Base-by-base conservation (phyloP, 2,113 vertebrate genomes). In the Ptychochromis oligacanthus region DNA sequence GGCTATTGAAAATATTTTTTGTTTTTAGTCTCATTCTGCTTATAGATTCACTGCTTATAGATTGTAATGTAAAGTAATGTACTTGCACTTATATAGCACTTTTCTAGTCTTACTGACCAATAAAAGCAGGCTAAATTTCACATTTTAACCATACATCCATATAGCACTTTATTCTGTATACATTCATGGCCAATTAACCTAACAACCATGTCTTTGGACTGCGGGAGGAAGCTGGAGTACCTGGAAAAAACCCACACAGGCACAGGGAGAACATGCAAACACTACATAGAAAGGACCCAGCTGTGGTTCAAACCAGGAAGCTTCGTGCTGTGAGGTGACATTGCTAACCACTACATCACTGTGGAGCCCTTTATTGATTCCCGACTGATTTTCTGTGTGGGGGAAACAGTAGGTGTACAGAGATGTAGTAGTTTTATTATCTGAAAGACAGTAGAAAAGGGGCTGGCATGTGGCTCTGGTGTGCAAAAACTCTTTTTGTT, bases 171-270 rank as follows among this genome's bases (percentile, higher is more conserved):
- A 52, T 70, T 70, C 17, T 70, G 46, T 17, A n/a, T n/a, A n/a
- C n/a, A n/a, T n/a, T n/a, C n/a, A n/a, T n/a, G n/a, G n/a, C n/a
- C n/a, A n/a, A n/a, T n/a, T n/a, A n/a, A n/a, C n/a, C n/a, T n/a
- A n/a, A n/a, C n/a, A n/a, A n/a, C n/a, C n/a, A n/a, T n/a, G 43
- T 70, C 43, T 70, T 70, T 72, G 43, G 20, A 72, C 65, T 72
- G 65, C 20, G 65, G 17, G 43, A 20, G 43, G 43, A 52, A 72
- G 28, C 65, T 26, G 28, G 3, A 52, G 65, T 20, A 4, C 15
- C 24, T 31, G 43, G 28, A 52, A 24, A 17, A 70, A 70, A 7
- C 24, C 28, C 10, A n/a, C n/a, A n/a, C n/a, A n/a, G n/a, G n/a
- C n/a, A n/a, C n/a, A n/a, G n/a, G n/a, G n/a, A n/a, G n/a, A n/a